Conservation (phyloP, 2,888 invertebrate genomes). For the Habrosyne pyritoides region DNA sequence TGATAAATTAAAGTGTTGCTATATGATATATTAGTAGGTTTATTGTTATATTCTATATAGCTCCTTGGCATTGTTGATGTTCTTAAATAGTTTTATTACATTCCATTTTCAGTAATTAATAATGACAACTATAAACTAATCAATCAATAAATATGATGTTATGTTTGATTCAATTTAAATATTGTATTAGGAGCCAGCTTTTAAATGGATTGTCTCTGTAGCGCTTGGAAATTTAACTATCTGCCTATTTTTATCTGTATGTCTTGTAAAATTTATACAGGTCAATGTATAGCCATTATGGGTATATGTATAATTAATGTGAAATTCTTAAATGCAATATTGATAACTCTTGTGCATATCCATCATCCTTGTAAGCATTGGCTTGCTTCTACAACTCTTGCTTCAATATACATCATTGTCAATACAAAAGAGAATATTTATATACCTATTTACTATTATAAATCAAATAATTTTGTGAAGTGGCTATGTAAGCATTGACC, state of each 20-base stretch:
- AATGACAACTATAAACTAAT: slow-evolving; percentile 13
- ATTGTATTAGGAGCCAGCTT: slow-evolving; percentile 37
- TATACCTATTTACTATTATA: too few species aligned
- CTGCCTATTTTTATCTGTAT: slow-evolving; percentile 22
- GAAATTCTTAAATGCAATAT: background rate
- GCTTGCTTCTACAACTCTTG: too few species aligned
- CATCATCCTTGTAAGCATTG: background rate
- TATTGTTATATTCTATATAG: slow-evolving; percentile 10
- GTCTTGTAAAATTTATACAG: slow-evolving; percentile 7
- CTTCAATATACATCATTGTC: too few species aligned
- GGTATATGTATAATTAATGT: background rate
- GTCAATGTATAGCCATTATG: slow-evolving; percentile 15
- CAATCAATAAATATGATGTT: background rate
- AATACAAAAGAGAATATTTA: too few species aligned
- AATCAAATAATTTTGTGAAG: slow-evolving; percentile 23
- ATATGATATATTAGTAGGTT: slow-evolving; percentile 5
- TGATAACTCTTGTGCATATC: background rate
- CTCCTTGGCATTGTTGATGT: slow-evolving; percentile 10
- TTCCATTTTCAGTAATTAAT: slow-evolving; percentile 12
- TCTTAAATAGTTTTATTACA: slow-evolving; percentile 12
- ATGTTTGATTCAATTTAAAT: background rate
- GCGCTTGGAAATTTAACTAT: slow-evolving; percentile 42
- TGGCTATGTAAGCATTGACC: slow-evolving; percentile 28
- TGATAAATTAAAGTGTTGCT: slow-evolving; percentile 10
- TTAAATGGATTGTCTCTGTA: slow-evolving; percentile 38